Percentiles rank a stretch among this genome's conserved stretches.
These are phyloP conservation scores for Canis aureus DNA, from an alignment of 2,113 vertebrate species.

Conservation along the genomic window DNA sequence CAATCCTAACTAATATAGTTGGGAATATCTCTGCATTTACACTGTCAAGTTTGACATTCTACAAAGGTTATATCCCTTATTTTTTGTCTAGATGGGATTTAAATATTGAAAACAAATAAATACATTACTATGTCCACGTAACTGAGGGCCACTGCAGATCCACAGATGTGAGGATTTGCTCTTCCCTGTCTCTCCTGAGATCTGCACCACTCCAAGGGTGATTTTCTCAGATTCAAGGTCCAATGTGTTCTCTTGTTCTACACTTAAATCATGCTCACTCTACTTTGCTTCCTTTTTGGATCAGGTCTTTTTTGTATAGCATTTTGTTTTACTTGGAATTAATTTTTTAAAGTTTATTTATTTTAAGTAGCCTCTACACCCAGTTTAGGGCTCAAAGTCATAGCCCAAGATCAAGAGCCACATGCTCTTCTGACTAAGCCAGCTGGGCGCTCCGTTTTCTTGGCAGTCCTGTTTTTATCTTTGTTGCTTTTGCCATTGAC, in stretches of 20 bases:
- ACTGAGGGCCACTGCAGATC: background rate
- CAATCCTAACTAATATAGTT: background rate
- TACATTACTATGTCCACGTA: background rate
- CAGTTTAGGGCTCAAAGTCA: background rate
- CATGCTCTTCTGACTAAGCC: background rate
- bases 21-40: background rate
- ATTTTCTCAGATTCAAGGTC: background rate
- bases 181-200: background rate
- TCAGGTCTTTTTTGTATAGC: background rate
- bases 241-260: background rate
- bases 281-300: background rate
- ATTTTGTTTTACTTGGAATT: background rate
- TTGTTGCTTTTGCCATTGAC: background rate
- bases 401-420: background rate
- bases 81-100: background rate
- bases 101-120: background rate
- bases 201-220: background rate
- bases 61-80: background rate
- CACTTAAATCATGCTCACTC: background rate
- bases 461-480: background rate
- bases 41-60: background rate
- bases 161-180: background rate
- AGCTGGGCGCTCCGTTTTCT: background rate
- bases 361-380: background rate
- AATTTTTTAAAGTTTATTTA: background rate